Evolutionary conservation across 2,888 invertebrate species (phyloP).

Genomic region (Scaeva pyrastri): DNA sequence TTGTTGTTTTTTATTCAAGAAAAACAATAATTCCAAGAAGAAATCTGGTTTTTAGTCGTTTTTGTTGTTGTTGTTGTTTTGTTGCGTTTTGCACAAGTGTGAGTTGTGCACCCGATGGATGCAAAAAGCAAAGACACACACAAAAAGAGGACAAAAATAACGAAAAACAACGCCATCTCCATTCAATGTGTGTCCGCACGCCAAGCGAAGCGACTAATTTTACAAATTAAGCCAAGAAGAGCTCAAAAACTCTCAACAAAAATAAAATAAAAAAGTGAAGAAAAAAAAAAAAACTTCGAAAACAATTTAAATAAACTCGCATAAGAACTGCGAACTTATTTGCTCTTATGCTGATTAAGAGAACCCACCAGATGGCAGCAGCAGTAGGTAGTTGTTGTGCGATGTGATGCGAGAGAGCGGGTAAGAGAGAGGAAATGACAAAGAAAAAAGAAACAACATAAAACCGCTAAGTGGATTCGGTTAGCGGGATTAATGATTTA

Average conservation of each 20-base stretch:
- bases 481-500: constrained; percentile 75
- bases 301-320: constrained; percentile 56
- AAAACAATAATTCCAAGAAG: constrained; percentile 64
- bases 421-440: constrained; percentile 1
- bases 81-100: constrained; percentile 48
- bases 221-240: constrained; percentile 73
- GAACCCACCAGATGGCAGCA: constrained; percentile 39
- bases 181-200: constrained; percentile 67
- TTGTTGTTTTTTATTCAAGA: constrained; percentile 20
- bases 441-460: constrained; percentile 31
- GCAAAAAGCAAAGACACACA: constrained; percentile 2
- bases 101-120: constrained; percentile 56
- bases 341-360: constrained; percentile 70
- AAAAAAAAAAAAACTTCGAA: constrained; percentile 29
- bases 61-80: constrained; percentile 2
- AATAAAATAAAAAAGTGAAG: constrained; percentile 13
- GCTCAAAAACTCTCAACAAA: constrained; percentile 42
- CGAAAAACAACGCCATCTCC: constrained; percentile 64
- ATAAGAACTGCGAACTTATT: constrained; percentile 35
- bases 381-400: not conserved
- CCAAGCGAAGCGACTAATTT: constrained; percentile 75
- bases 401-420: constrained; percentile 19
- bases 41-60: constrained; percentile 67
- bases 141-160: constrained; percentile 35
- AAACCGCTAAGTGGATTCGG: constrained; percentile 73